Percentiles rank a stretch among this genome's conserved stretches.
phyloP scores from a whole-genome alignment of 2,888 invertebrate species.

The Xestia xanthographa region DNA sequence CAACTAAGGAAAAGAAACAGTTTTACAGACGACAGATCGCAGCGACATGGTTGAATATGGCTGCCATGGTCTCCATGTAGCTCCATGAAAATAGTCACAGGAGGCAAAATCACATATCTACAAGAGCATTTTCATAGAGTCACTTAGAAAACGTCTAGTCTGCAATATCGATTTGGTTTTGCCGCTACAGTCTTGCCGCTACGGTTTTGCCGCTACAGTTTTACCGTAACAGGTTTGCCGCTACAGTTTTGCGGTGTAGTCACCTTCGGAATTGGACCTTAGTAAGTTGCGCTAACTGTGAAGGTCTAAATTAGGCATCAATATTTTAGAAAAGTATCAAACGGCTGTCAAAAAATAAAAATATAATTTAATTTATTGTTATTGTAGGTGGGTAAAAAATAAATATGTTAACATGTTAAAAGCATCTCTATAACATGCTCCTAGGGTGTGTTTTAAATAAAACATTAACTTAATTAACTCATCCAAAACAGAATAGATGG shows the following conservation, averaged over 20 bases:
- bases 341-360: not conserved
- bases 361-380: not conserved
- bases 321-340: not conserved
- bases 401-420: not conserved
- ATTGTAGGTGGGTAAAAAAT: not conserved
- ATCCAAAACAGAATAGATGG: not conserved
- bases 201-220: not conserved
- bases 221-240: too few species aligned
- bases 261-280: not conserved
- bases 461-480: not conserved
- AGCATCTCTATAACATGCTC: not conserved
- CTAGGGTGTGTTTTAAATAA: not conserved
- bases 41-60: not conserved
- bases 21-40: not conserved
- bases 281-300: not conserved
- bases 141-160: not conserved
- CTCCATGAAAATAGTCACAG: not conserved
- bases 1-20: not conserved
- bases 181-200: not conserved
- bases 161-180: not conserved
- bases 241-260: not conserved
- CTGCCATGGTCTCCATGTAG: not conserved
- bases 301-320: not conserved
- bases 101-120: not conserved
- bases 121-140: not conserved